Evolutionary conservation across 2,113 vertebrate genomes (phyloP).

Genomic region (Pseudois nayaur): DNA sequence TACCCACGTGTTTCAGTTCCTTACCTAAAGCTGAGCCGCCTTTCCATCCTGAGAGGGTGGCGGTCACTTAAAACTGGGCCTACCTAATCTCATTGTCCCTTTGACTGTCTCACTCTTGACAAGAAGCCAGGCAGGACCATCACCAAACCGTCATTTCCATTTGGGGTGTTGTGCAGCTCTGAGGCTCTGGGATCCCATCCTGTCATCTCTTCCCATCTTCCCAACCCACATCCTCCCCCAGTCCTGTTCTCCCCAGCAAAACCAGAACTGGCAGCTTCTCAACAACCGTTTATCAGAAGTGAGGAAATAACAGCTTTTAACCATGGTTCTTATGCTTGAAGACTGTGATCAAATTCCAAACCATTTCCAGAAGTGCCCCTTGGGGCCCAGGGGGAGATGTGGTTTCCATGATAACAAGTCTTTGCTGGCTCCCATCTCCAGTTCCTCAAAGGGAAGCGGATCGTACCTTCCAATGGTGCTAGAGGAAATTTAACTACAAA

Average conservation of each 20-base stretch:
- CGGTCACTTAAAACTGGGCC: accelerated
- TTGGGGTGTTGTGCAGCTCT: not conserved
- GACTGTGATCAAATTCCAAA: conserved; percentile 77
- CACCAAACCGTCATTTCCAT: not conserved
- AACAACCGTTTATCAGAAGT: conserved; percentile 67
- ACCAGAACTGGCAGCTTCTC: conserved; percentile 61
- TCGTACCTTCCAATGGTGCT: not conserved
- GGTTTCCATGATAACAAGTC: conserved; percentile 70
- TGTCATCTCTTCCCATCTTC: not conserved
- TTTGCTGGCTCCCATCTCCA: not conserved
- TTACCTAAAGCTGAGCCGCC: not conserved
- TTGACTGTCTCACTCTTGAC: not conserved
- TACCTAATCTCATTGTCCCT: not conserved
- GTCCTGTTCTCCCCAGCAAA: conserved; percentile 30
- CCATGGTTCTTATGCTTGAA: conserved; percentile 71
- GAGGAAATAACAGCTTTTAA: conserved; percentile 79
- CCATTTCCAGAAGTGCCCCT: conserved; percentile 75
- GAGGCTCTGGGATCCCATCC: not conserved
- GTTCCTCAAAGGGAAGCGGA: not conserved
- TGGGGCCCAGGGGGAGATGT: conserved; percentile 54
- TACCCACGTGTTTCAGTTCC: not conserved
- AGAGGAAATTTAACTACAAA: conserved; percentile 21
- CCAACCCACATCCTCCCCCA: not conserved
- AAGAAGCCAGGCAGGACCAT: not conserved
- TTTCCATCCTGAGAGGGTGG: not conserved